Base-by-base conservation (phyloP, 2,888 invertebrate species). In the Autographa gamma region DNA sequence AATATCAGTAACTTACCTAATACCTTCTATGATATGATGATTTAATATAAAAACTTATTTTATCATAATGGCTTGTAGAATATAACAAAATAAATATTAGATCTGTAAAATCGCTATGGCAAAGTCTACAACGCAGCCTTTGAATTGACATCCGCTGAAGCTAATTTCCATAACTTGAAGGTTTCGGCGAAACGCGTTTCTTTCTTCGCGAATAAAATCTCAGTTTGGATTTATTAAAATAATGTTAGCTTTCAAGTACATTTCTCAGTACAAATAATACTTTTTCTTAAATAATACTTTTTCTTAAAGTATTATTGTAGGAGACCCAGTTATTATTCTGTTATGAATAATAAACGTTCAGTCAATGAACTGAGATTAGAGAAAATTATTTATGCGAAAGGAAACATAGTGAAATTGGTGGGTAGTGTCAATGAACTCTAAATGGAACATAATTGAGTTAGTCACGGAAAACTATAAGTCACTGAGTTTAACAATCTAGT, bases 101-200 rank as follows among this genome's bases (percentile, higher is more conserved):
- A n/a, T 48, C 7, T 48, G 0, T 19, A 16, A 25, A 63, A 60
- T 60, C 71, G 73, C 66, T 2, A 5, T 14, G 60, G 58, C 16
- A 14, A 58, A 14, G 61, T 52, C 9, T 38, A 16, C 56, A 38
- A 0, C 19, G 19, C 0, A 18, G 18, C 31, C 64, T 52, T 62
- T 63, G 59, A 41, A 73, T 71, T 77, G 74, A 74, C 72, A 76
- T 79, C 70, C 72, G 71, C 74, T 64, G 69, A 66, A 69, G 66
- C 72, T 74, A 75, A 80, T 82, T 82, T 78, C 76, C 76, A 82
- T 80, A 80, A 68, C 68, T 61, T 60, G 25, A 71, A 78, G 62
- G 71, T 72, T 77, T 75, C 41, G 66, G 43, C 31, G 69, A 70
- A 72, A 61, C 66, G 61, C 32, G 32, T 71, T 66, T 71, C 52